phyloP scores from a whole-genome alignment of 2,888 invertebrate species.

The Rhamnusium bicolor region DNA sequence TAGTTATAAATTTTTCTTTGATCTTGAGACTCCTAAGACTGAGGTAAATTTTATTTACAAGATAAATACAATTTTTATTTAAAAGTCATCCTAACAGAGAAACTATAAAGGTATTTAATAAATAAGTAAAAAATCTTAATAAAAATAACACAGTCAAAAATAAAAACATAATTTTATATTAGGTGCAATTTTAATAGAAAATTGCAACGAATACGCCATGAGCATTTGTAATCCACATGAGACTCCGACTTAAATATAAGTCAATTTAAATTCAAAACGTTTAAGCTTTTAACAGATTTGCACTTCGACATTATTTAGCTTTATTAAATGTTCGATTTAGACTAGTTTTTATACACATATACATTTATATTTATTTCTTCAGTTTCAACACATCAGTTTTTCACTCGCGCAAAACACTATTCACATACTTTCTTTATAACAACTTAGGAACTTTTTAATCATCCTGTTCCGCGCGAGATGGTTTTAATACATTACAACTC shows the following conservation, averaged over 20 bases:
- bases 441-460: constrained; percentile 70
- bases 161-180: constrained; percentile 45
- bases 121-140: constrained; percentile 57
- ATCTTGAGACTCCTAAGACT: constrained; percentile 21
- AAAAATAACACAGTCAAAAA: constrained; percentile 63
- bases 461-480: constrained; percentile 72
- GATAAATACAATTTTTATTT: constrained; percentile 30
- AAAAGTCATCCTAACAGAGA: constrained; percentile 9
- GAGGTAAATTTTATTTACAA: constrained; percentile 40
- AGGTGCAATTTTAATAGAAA: constrained; percentile 34
- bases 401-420: constrained; percentile 45
- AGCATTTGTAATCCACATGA: constrained; percentile 33
- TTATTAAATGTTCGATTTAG: constrained; percentile 52
- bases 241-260: constrained; percentile 27
- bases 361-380: constrained; percentile 42
- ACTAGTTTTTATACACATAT: constrained; percentile 65
- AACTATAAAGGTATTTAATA: constrained; percentile 39
- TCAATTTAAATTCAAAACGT: constrained; percentile 31
- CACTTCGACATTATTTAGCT: constrained; percentile 35
- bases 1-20: constrained; percentile 21
- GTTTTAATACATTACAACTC: constrained; percentile 75
- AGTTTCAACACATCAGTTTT: constrained; percentile 17
- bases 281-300: constrained; percentile 32
- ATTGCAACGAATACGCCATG: constrained; percentile 35
- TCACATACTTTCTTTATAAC: constrained; percentile 44